Evolutionary conservation across 2,888 invertebrate genomes (phyloP), one percentile per base, ranked within the genome.

Genomic region (Drosophila formosana): DNA sequence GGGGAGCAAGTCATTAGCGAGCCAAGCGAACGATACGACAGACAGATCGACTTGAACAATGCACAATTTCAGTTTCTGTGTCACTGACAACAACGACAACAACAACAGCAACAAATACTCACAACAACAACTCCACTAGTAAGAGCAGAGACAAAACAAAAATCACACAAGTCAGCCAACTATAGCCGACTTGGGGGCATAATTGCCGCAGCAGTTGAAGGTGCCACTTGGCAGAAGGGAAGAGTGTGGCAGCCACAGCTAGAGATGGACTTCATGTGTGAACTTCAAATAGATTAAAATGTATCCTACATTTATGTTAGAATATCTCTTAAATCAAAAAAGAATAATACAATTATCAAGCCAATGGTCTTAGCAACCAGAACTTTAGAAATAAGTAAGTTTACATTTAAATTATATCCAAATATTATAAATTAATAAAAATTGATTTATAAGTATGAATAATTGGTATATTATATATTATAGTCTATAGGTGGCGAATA

Each of bases 21-120:
- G 61, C 60, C 26, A 64, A 43, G 26, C 50, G 50, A 50, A 50
- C 57, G 49, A 78, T 58, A 61, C 25, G 64, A 56, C 60, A 51
- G 46, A 50, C 49, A 77, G 66, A 66, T 46, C 39, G 67, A 63
- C 47, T 65, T 70, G 78, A 84, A 90, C 88, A 89, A 89, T 90
- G 90, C 88, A 91, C 91, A 91, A 91, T 91, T 88, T 90, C 89
- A 84, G 90, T 91, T 91, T 91, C 91, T 91, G 89, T 91, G 91
- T 91, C 91, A 91, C 90, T 82, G 90, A 86, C 89, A 90, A 89
- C 47, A 82, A 89, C 64, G 30, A 65, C 37, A 18, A 86, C 89
- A 90, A 89, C 47, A 82, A 89, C 64, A 37, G 58, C 37, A 45
- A 51, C 39, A 65, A 47, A 4, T 30, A 30, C 30, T 4, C 30